phyloP scores from a whole-genome alignment of 1,140 invertebrate species.

The Hormaphis cornu region DNA sequence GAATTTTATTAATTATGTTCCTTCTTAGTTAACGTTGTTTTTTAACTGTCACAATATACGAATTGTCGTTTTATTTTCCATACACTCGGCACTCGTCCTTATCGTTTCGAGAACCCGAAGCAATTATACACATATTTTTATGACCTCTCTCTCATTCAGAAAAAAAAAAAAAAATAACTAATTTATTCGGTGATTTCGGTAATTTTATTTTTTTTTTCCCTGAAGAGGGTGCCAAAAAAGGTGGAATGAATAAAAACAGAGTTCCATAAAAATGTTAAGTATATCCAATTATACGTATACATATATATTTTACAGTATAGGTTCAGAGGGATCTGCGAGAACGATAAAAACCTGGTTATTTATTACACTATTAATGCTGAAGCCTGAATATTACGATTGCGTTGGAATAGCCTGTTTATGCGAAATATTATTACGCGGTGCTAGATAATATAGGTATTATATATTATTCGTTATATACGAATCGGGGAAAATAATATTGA shows the following conservation, averaged over 20 bases:
- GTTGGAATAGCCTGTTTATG: slow-evolving; percentile 1
- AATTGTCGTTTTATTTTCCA: no score
- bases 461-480: background rate
- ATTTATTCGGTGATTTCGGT: background rate
- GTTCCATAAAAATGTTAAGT: slow-evolving; percentile 24
- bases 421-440: slow-evolving; percentile 6
- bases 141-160: background rate
- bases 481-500: no score
- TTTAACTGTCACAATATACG: no score
- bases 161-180: no score
- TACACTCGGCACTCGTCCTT: background rate
- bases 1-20: no score
- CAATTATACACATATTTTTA: background rate
- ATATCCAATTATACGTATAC: slow-evolving; percentile 27
- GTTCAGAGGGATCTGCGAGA: background rate
- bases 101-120: background rate
- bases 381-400: slow-evolving; percentile 12
- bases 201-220: slow-evolving; percentile 5
- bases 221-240: background rate
- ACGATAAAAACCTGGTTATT: slow-evolving; percentile 17
- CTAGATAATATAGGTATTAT: background rate
- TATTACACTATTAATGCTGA: background rate
- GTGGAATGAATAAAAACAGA: slow-evolving; percentile 5
- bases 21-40: no score
- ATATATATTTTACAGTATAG: no score